Evolutionary conservation across 2,797 vertebrate species (phyloP).

Genomic region (Poecilia wingei): DNA sequence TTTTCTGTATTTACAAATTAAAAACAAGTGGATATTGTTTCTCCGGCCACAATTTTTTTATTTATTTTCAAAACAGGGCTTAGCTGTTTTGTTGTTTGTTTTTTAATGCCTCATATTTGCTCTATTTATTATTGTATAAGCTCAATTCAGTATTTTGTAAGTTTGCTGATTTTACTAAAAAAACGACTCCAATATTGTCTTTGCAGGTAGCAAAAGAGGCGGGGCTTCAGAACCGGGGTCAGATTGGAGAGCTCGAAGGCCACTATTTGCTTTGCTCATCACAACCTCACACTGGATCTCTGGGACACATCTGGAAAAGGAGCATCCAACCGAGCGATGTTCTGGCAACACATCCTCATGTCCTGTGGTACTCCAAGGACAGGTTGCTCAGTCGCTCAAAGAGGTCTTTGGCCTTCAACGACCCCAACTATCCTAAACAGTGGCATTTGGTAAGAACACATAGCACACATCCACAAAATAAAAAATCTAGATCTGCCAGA

Average conservation of each 20-base stretch:
- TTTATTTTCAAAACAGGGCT: background rate
- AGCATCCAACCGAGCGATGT: slow-evolving; percentile 69
- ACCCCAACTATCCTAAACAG: slow-evolving; percentile 92
- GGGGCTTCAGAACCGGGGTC: slow-evolving; percentile 89
- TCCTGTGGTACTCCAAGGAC: slow-evolving; percentile 92
- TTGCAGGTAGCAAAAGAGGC: slow-evolving; percentile 83
- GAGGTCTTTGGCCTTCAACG: slow-evolving; percentile 91
- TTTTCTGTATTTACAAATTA: background rate
- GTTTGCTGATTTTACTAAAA: background rate
- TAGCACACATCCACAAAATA: background rate
- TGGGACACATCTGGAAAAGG: slow-evolving; percentile 14
- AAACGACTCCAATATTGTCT: background rate
- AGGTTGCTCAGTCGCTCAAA: slow-evolving; percentile 90
- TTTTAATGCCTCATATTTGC: background rate
- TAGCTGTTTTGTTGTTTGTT: background rate
- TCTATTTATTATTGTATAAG: background rate
- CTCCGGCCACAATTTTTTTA: background rate
- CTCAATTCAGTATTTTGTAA: background rate
- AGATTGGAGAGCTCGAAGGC: slow-evolving; percentile 91
- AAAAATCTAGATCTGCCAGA: background rate
- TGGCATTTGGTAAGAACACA: slow-evolving; percentile 93
- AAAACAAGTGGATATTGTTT: background rate
- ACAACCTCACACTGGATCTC: slow-evolving; percentile 9
- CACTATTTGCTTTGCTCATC: slow-evolving; percentile 88
- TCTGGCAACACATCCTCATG: slow-evolving; percentile 84